Evolutionary conservation across 2,113 vertebrate species (phyloP).

Genomic region (Pteronura brasiliensis): DNA sequence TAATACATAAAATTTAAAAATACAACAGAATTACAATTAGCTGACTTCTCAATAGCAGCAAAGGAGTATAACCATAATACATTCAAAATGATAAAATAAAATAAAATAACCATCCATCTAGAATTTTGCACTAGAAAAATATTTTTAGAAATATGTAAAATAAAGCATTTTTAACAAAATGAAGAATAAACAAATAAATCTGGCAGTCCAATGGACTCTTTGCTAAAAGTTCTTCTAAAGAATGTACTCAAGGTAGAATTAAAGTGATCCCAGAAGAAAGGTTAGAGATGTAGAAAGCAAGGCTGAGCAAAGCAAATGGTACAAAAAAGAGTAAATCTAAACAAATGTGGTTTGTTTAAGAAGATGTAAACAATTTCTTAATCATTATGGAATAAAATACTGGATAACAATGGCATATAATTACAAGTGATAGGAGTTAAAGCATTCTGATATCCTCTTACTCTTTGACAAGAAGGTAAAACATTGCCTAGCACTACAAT

Average conservation of each 20-base stretch:
- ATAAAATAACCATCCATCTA: background rate
- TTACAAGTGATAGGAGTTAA: background rate
- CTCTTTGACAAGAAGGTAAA: background rate
- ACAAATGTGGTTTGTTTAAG: background rate
- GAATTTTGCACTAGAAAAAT: background rate
- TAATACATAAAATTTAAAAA: background rate
- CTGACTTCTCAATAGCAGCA: background rate
- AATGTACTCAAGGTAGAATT: background rate
- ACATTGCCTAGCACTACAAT: background rate
- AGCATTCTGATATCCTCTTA: background rate
- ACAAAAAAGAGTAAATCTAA: background rate
- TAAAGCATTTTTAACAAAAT: background rate
- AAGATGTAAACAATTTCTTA: background rate
- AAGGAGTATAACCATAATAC: background rate
- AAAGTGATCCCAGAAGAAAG: background rate
- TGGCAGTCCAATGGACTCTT: background rate
- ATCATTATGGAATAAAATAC: background rate
- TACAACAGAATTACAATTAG: background rate
- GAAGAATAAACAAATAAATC: background rate
- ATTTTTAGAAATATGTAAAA: background rate
- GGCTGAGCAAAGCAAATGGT: background rate
- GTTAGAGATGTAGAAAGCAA: background rate
- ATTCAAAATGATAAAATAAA: background rate
- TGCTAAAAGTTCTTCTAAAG: background rate
- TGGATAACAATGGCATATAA: background rate